Percentiles rank a stretch among this genome's conserved stretches.
Evolutionary conservation across 2,113 vertebrate species (phyloP).

Genomic region (Illadopsis cleaveri): DNA sequence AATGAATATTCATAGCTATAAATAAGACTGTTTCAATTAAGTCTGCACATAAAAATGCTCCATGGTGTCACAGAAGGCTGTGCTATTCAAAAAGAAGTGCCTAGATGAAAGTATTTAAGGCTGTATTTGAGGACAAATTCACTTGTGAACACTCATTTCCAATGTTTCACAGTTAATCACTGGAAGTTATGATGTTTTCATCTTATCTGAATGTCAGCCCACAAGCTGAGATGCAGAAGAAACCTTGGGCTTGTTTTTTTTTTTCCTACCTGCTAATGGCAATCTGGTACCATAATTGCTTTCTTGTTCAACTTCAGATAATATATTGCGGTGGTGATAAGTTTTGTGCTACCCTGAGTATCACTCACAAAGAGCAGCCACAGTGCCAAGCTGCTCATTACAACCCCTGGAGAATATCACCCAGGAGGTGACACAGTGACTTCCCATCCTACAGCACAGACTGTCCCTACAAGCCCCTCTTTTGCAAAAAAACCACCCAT

Average conservation of each 20-base stretch:
- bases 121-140: not conserved
- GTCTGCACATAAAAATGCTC: conserved; percentile 37
- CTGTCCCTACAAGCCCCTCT: not conserved
- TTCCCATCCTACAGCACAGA: not conserved
- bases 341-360: not conserved
- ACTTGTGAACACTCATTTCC: not conserved
- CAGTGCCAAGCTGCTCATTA: not conserved
- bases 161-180: conserved; percentile 2
- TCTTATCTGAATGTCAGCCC: not conserved
- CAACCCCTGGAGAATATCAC: not conserved
- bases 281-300: not conserved
- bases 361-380: not conserved
- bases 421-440: not conserved
- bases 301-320: not conserved
- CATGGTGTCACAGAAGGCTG: not conserved
- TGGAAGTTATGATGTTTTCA: not conserved
- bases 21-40: conserved; percentile 62
- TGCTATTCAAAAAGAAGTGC: conserved; percentile 8
- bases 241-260: not conserved
- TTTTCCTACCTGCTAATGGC: not conserved
- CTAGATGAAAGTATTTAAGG: not conserved
- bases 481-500: not conserved
- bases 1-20: conserved; percentile 51
- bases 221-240: not conserved
- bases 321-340: not conserved